Base-by-base conservation (phyloP, 2,888 invertebrate genomes). In the Polymixis lichenea region DNA sequence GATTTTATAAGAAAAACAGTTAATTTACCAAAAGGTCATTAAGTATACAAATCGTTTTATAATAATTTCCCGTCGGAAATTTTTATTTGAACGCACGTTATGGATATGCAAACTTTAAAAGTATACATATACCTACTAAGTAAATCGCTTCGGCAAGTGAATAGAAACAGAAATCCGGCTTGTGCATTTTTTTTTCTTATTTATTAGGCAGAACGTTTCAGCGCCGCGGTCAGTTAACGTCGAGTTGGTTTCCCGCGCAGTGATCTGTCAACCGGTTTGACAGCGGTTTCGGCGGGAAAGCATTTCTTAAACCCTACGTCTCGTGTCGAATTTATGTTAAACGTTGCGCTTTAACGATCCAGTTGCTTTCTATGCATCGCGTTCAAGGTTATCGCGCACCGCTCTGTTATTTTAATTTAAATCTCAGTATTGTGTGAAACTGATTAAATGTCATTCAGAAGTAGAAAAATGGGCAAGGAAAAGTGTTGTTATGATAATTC, bases 401-500 rank as follows among this genome's bases (percentile, higher is more conserved):
- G 74, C 66, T 60, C 64, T 51, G 72, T 80, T 73, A 62, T 68
- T 80, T 84, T 74, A 15, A 64, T 75, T 78, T 71, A 56, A 77
- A 65, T 80, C 60, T 73, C n/a, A 4, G 38, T 53, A 74, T 32
- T 61, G 69, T 80, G 68, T 75, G 55, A 72, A 75, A 83, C 78
- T 83, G 85, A 86, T 51, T 62, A 87, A 86, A 87, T 89, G 64
- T 82, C 85, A 46, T 38, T 76, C 65, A 84, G 82, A 65, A 87
- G 82, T 82, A 87, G 77, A 78, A 92, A 90, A 89, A 90, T 90
- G 87, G 87, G 90, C 55, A 91, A 91, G 75, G 89, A 89, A 77
- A 93, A 92, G 82, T 89, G 90, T 87, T 91, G 93, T 77, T 95
- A 94, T 78, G 94, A 95, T 82, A 96, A 96, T 86, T 90, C 93